Evolutionary conservation across 2,888 invertebrate species (phyloP).

Genomic region (Autographa pulchrina): DNA sequence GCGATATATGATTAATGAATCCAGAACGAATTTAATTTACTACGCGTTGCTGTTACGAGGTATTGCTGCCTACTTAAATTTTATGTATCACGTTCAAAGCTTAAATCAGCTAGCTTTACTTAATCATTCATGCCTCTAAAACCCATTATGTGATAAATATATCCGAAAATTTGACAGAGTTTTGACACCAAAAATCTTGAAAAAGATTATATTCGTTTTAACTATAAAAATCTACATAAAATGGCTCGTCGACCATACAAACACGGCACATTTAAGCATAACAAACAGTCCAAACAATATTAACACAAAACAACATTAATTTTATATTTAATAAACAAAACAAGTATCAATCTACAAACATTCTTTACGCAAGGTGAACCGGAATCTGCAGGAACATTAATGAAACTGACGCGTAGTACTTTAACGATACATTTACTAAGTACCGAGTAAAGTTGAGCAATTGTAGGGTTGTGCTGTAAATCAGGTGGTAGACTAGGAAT

Average conservation of each 20-base stretch:
- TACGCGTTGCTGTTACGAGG: not conserved
- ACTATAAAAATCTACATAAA: too few species aligned
- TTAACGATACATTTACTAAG: conserved; percentile 30
- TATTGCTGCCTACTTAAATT: not conserved
- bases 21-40: conserved; percentile 1
- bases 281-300: not conserved
- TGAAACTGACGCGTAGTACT: conserved; percentile 28
- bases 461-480: conserved; percentile 56
- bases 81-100: too few species aligned
- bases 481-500: conserved; percentile 69
- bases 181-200: too few species aligned
- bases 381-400: conserved; percentile 40
- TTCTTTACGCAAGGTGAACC: conserved; percentile 23
- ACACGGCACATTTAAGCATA: too few species aligned
- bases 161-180: too few species aligned
- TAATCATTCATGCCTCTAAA: too few species aligned
- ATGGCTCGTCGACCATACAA: too few species aligned
- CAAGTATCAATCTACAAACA: not conserved
- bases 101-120: too few species aligned
- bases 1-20: not conserved
- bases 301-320: not conserved
- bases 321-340: not conserved
- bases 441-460: conserved; percentile 37
- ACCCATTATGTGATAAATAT: too few species aligned
- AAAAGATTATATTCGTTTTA: too few species aligned